Conservation (phyloP, 2,113 vertebrate genomes). For the Leptobrachium ailaonicum region DNA sequence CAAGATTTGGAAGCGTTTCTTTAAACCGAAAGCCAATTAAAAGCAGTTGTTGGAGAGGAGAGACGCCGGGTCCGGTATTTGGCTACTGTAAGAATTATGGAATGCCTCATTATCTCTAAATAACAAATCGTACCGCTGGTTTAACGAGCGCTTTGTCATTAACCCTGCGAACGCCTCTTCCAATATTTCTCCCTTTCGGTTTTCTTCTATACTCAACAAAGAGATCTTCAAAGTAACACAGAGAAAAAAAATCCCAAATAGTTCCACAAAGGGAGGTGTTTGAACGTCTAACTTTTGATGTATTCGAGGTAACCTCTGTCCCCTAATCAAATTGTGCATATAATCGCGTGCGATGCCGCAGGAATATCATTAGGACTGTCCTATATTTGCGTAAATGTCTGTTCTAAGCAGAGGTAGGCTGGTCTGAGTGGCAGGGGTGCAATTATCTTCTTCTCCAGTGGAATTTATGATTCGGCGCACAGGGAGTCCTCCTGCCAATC, state of each 20-base stretch:
- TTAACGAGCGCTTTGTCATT: conserved; percentile 13
- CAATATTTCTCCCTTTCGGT: not conserved
- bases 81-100: not conserved
- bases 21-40: conserved; percentile 42
- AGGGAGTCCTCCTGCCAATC: too few relatives aligned
- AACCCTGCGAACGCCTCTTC: not conserved
- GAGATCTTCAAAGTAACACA: not conserved
- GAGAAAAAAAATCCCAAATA: not conserved
- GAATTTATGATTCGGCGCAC: too few relatives aligned
- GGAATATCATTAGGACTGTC: too few relatives aligned
- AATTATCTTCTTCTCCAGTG: too few relatives aligned
- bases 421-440: too few relatives aligned
- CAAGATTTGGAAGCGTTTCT: conserved; percentile 31
- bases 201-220: not conserved
- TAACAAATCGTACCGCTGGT: not conserved
- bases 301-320: not conserved
- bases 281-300: not conserved
- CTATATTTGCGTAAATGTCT: too few relatives aligned
- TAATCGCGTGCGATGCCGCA: not conserved
- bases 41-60: conserved; percentile 11
- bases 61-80: conserved; percentile 19
- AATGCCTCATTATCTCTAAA: conserved; percentile 14
- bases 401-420: too few relatives aligned
- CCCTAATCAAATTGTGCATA: not conserved
- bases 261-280: not conserved